Evolutionary conservation across 1,140 invertebrate species (phyloP), one percentile per base, ranked within the genome.

Genomic region (Macrotrachela quadricornifera): DNA sequence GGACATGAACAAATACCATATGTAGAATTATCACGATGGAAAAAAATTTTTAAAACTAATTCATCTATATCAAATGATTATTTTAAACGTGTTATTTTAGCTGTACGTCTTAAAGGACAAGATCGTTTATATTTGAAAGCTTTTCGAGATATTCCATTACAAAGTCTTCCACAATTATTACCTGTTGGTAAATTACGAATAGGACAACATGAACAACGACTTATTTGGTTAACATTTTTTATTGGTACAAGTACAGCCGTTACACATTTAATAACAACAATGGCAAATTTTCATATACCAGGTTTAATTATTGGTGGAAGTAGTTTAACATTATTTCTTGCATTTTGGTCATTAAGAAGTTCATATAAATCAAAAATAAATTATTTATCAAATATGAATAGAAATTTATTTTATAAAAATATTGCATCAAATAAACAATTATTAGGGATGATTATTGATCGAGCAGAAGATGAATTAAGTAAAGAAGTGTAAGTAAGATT

Each of bases 381-480:
- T 11, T 67, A 68, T 53, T 55, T 68, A 13, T 60, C 60, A 9
- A 60, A 65, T 37, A 49, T 66, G 21, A 59, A 59, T 16, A 57
- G 62, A 39, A 60, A 59, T 37, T 60, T 67, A 18, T 68, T 66
- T 50, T 67, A 58, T 56, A 68, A 68, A 52, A 68, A 64, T 49
- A 54, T 68, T 13, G 63, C 65, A 17, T 67, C 65, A 52, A 68
- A 68, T 54, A 54, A 61, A 16, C 62, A 64, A 11, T 58, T 67
- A 41, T 50, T 69, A 44, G 59, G 64, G 10, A 37, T 66, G 46
- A 41, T 69, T 40, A 63, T 69, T 10, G 64, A 67, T 49, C 48
- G 65, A 48, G 65, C 67, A 10, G 60, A 66, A 49, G 67, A 69
- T 50, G 67, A 69, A 46, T 62, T 58, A 39, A 64, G 66, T 30